Evolutionary conservation across 2,113 vertebrate genomes (phyloP).

Genomic region (Tetraodon nigroviridis): DNA sequence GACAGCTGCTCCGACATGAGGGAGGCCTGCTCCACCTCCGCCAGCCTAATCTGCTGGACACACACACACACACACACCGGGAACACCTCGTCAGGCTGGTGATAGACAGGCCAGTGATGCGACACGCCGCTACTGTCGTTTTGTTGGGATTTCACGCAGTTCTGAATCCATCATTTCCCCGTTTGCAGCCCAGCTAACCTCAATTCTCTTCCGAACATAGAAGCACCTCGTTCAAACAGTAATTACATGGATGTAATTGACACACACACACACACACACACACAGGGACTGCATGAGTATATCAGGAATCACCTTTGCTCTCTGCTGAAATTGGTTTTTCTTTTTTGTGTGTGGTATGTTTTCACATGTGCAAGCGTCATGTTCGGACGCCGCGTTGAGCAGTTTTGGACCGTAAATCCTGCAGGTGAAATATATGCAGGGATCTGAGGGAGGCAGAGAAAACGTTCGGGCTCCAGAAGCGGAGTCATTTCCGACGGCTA

Average conservation of each 20-base stretch:
- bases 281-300: no score
- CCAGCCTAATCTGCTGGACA: slow-evolving; percentile 82
- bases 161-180: no score
- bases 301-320: neutral
- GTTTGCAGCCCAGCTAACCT: no score
- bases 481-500: neutral
- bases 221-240: no score
- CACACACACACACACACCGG: neutral
- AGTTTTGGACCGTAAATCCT: slow-evolving; percentile 1
- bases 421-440: neutral
- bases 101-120: no score
- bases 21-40: slow-evolving; percentile 92
- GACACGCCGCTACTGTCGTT: no score
- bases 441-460: neutral
- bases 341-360: neutral
- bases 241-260: no score
- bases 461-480: neutral
- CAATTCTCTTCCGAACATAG: no score
- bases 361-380: neutral
- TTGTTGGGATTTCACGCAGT: no score
- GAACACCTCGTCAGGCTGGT: neutral
- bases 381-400: neutral
- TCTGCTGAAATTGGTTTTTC: slow-evolving; percentile 14
- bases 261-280: no score
- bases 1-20: slow-evolving; percentile 86